These are phyloP conservation scores for Pachyseris speciosa DNA, from an alignment of 64 coral and sea anemone genomes.

Conservation along the genomic window DNA sequence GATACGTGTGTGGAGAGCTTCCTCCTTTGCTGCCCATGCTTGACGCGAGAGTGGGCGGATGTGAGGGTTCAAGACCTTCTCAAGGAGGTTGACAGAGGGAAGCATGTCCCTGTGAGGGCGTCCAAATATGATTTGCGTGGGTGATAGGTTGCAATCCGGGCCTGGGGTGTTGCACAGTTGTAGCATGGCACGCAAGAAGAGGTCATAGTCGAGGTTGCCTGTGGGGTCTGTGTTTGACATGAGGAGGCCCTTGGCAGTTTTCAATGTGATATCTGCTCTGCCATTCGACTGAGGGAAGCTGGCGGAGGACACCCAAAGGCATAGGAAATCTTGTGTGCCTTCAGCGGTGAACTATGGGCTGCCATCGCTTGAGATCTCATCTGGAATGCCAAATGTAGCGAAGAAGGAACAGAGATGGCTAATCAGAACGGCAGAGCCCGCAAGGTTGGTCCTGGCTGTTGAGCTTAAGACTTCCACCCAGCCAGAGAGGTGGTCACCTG, in stretches of 20 bases:
- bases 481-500: constrained; percentile 37
- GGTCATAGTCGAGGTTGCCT: constrained; percentile 60
- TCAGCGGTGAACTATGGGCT: constrained; percentile 48
- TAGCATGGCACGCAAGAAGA: constrained; percentile 56
- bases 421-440: constrained; percentile 40
- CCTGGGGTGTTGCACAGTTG: constrained; percentile 61
- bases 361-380: constrained; percentile 5
- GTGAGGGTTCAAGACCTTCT: constrained; percentile 62
- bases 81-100: constrained; percentile 30
- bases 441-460: constrained; percentile 12
- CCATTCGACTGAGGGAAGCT: constrained; percentile 64
- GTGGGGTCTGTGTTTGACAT: constrained; percentile 59
- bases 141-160: constrained; percentile 71
- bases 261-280: constrained; percentile 65
- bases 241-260: constrained; percentile 48
- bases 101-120: constrained; percentile 42
- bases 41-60: constrained; percentile 53
- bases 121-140: constrained; percentile 49
- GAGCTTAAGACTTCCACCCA: constrained; percentile 58
- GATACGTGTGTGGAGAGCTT: constrained; percentile 51
- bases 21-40: constrained; percentile 70
- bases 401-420: neutral
- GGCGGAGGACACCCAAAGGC: constrained; percentile 45
- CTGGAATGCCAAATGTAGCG: constrained; percentile 25
- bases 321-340: constrained; percentile 39